phyloP scores from a whole-genome alignment of 2,797 vertebrate genomes.

The Rhinophrynus dorsalis region DNA sequence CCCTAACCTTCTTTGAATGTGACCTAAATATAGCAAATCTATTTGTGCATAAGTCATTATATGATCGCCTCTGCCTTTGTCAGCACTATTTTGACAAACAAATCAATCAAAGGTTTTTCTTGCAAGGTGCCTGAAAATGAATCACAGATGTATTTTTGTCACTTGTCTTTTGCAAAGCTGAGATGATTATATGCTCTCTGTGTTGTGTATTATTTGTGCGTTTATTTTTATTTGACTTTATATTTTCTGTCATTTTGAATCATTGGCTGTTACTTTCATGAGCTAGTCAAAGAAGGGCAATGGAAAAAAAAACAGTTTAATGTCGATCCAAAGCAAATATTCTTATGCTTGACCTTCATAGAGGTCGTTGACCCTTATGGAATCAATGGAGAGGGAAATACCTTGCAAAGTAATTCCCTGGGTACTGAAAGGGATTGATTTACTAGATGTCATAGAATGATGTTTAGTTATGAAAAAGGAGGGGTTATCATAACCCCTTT shows the following conservation, averaged over 20 bases:
- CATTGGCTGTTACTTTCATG: not conserved
- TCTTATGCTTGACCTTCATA: constrained; percentile 5
- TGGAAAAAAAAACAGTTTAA: not conserved
- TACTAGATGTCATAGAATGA: too few relatives aligned
- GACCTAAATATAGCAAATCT: constrained; percentile 50
- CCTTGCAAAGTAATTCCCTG: not conserved
- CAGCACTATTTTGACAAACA: constrained; percentile 47
- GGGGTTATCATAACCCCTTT: too few relatives aligned
- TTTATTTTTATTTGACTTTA: not conserved
- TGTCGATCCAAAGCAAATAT: not conserved
- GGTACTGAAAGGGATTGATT: not conserved
- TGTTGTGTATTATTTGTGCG: not conserved
- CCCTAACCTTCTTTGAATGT: constrained; percentile 47
- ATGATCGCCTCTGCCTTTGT: constrained; percentile 36
- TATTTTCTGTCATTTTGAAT: not conserved
- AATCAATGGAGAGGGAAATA: not conserved
- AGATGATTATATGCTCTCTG: constrained; percentile 20
- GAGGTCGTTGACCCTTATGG: not conserved
- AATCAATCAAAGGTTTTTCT: constrained; percentile 45
- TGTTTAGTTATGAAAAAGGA: too few relatives aligned
- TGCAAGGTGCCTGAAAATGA: constrained; percentile 44
- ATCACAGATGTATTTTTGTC: constrained; percentile 9
- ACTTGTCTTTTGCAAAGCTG: constrained; percentile 1
- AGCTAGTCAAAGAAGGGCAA: not conserved
- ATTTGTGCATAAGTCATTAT: constrained; percentile 46